Evolutionary conservation across 1,140 invertebrate species (phyloP).

Genomic region (Calephelis nemesis): DNA sequence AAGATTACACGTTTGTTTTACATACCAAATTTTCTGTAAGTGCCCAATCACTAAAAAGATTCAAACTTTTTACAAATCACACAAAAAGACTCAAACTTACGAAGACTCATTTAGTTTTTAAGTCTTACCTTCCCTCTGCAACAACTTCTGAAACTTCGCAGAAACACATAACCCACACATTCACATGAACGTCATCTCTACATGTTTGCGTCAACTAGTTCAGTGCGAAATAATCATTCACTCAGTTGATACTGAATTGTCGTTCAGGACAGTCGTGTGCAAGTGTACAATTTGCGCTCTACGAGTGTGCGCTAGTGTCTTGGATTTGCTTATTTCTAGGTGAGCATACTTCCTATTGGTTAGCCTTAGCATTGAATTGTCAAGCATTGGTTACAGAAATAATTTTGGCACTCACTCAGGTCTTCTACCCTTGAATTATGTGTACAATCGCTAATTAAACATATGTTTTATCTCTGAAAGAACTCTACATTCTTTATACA

Average conservation of each 20-base stretch:
- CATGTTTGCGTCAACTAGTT: conserved; percentile 39
- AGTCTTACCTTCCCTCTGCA: background rate
- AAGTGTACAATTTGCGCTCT: conserved; percentile 29
- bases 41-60: too few species aligned
- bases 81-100: too few species aligned
- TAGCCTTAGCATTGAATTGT: conserved; percentile 47
- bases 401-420: conserved; percentile 52
- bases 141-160: conserved; percentile 10
- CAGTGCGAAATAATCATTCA: conserved; percentile 47
- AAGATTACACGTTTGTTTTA: too few species aligned
- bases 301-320: conserved; percentile 46
- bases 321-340: conserved; percentile 48
- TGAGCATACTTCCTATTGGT: conserved; percentile 43
- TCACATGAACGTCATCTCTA: conserved; percentile 40
- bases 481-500: conserved; percentile 15
- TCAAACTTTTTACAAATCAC: too few species aligned
- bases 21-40: too few species aligned
- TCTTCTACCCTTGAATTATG: conserved; percentile 49
- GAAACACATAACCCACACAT: conserved; percentile 33
- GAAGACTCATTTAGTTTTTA: too few species aligned
- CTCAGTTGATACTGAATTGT: conserved; percentile 58
- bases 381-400: conserved; percentile 50
- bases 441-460: conserved; percentile 31
- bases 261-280: conserved; percentile 42
- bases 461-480: conserved; percentile 20